Base-by-base conservation (phyloP, 2,888 invertebrate species). In the Caenorhabditis uteleia region DNA sequence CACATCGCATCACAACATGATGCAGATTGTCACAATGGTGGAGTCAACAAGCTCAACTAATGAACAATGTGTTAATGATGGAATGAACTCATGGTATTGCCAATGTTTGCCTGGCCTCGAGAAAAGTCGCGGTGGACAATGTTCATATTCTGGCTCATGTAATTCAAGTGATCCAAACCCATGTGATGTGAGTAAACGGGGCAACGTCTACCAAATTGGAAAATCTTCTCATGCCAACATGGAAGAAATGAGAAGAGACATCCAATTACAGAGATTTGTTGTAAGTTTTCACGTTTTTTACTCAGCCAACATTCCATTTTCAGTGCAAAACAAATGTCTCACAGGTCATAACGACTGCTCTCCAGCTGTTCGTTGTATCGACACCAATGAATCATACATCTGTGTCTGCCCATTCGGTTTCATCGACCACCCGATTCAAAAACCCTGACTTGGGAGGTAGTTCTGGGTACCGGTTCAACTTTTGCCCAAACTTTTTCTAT, bases 391-490 rank as follows among this genome's bases (percentile, higher is more conserved):
- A n/a, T 78, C 78, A 23, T 80, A 79, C 60, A 61, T 69, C 29
- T 80, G 80, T 42, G 49, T 51, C 14, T 82, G 82, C 51, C 61
- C 47, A 25, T 29, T 67, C 2, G 79, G 80, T 2, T 79, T 75
- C 62, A 61, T 56, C 7, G 82, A 83, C 54, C 70, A 76, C 40
- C 75, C 76, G 4, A 43, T 65, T 23, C 65, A 66, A 34, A 56
- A 57, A 46, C 82, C 83, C 80, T 6, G 80, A 84, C 46, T 82
- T 79, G 23, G 76, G 68, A n/a, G 68, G 58, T 29, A 74, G 77
- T 6, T 84, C 76, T 54, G 75, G 79, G 10, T 83, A 83, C 57
- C 66, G 78, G 21, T 83, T 83, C 71, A 80, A 80, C n/a, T n/a
- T n/a, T n/a, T n/a, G n/a, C 50, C 70, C 77, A 12, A 82, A 81